Conservation (phyloP, 2,797 vertebrate genomes). For the Gymnothorax javanicus region DNA sequence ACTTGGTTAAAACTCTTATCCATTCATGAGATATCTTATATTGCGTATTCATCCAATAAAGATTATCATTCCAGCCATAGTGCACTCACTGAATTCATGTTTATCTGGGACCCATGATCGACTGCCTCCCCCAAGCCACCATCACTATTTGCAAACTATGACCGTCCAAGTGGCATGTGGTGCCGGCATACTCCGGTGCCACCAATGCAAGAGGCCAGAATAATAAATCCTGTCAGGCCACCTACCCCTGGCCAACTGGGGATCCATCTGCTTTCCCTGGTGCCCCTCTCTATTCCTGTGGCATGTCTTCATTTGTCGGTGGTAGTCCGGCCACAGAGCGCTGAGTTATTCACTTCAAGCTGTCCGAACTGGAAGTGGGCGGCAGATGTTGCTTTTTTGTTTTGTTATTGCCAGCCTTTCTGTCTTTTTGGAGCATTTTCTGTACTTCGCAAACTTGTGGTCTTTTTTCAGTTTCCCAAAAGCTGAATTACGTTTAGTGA, state of each 20-base stretch:
- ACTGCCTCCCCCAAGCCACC: slow-evolving; percentile 60
- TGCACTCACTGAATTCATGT: slow-evolving; percentile 56
- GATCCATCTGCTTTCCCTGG: slow-evolving; percentile 78
- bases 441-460: slow-evolving; percentile 39
- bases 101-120: slow-evolving; percentile 52
- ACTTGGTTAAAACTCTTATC: slow-evolving; percentile 29
- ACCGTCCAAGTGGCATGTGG: slow-evolving; percentile 69
- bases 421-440: slow-evolving; percentile 61
- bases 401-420: slow-evolving; percentile 33
- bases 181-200: slow-evolving; percentile 60
- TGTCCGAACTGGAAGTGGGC: slow-evolving; percentile 77
- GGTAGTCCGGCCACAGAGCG: slow-evolving; percentile 84
- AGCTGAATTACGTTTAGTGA: slow-evolving; percentile 70
- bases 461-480: slow-evolving; percentile 61
- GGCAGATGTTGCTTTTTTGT: slow-evolving; percentile 84
- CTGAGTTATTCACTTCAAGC: slow-evolving; percentile 90
- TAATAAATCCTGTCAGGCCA: slow-evolving; percentile 71
- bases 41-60: slow-evolving; percentile 64
- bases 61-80: slow-evolving; percentile 67
- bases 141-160: slow-evolving; percentile 71
- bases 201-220: slow-evolving; percentile 54
- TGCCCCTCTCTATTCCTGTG: slow-evolving; percentile 74
- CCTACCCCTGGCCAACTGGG: slow-evolving; percentile 67
- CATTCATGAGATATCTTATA: slow-evolving; percentile 56
- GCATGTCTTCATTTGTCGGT: slow-evolving; percentile 82